Evolutionary conservation across 2,888 invertebrate genomes (phyloP).

Genomic region (Chirona hameri): DNA sequence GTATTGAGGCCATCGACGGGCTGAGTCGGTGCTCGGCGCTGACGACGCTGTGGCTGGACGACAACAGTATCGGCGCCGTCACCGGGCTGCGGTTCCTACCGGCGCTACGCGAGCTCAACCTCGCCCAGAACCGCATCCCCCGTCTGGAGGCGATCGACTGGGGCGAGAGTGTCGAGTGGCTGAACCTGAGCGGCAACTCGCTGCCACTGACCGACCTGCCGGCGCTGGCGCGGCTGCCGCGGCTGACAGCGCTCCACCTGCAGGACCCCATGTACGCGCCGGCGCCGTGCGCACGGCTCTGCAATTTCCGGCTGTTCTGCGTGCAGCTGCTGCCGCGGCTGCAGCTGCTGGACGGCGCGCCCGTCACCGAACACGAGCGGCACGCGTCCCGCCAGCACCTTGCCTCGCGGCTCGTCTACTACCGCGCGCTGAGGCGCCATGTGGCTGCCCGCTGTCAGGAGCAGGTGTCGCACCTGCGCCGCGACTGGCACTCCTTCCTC

Average conservation of each 20-base stretch:
- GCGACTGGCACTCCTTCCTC: background rate
- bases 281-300: slow-evolving; percentile 12
- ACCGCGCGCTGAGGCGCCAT: slow-evolving; percentile 3
- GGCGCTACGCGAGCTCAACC: background rate
- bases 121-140: background rate
- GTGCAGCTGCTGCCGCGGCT: slow-evolving; percentile 27
- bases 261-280: slow-evolving; percentile 7
- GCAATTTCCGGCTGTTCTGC: slow-evolving; percentile 12
- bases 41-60: slow-evolving; percentile 1
- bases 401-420: slow-evolving; percentile 4
- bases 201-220: slow-evolving; percentile 22
- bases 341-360: background rate
- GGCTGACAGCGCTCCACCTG: background rate
- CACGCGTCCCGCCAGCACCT: background rate
- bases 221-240: background rate
- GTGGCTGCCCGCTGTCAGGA: background rate
- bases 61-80: background rate
- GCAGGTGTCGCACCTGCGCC: background rate
- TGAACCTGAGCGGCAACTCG: slow-evolving; percentile 24
- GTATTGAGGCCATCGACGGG: background rate
- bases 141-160: background rate
- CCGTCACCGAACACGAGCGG: slow-evolving; percentile 7
- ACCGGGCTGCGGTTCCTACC: background rate
- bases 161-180: slow-evolving; percentile 7
- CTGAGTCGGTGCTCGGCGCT: background rate